Conservation (phyloP, 2,113 vertebrate species). For the Cynopterus brachyotis region DNA sequence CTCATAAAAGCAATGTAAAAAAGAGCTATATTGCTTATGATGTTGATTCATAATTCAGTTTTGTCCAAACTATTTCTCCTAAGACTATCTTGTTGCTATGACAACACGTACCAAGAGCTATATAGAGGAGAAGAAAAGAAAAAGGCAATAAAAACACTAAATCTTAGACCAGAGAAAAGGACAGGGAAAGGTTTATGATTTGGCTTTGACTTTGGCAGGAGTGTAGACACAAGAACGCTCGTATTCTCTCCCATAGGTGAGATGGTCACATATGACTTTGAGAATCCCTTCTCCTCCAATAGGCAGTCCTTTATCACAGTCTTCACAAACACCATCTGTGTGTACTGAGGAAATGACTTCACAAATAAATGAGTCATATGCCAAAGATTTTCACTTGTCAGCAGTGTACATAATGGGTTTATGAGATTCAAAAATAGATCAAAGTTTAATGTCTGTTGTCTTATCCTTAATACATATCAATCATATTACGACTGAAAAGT, state of each 20-base stretch:
- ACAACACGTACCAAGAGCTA: conserved; percentile 68
- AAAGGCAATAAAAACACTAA: conserved; percentile 49
- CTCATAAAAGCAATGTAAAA: background rate
- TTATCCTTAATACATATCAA: conserved; percentile 34
- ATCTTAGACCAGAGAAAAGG: conserved; percentile 71
- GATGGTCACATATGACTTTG: background rate
- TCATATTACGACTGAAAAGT: background rate
- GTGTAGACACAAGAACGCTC: conserved; percentile 3
- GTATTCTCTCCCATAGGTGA: conserved; percentile 28
- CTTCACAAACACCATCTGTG: conserved; percentile 73
- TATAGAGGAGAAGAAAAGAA: conserved; percentile 15
- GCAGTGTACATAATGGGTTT: conserved; percentile 47
- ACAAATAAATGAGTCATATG: conserved; percentile 78
- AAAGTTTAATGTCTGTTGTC: conserved; percentile 37
- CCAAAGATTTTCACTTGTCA: conserved; percentile 67
- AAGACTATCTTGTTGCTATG: conserved; percentile 71
- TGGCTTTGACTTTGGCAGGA: background rate
- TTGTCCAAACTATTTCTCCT: conserved; percentile 49
- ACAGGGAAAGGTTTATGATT: conserved; percentile 55
- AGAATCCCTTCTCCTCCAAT: background rate
- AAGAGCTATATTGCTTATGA: background rate
- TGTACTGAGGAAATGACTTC: conserved; percentile 57
- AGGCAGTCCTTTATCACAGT: background rate
- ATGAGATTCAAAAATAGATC: conserved; percentile 56
- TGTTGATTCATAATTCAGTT: conserved; percentile 40